Conservation (phyloP, 2,797 vertebrate species). For the Periophthalmus magnuspinnatus region DNA sequence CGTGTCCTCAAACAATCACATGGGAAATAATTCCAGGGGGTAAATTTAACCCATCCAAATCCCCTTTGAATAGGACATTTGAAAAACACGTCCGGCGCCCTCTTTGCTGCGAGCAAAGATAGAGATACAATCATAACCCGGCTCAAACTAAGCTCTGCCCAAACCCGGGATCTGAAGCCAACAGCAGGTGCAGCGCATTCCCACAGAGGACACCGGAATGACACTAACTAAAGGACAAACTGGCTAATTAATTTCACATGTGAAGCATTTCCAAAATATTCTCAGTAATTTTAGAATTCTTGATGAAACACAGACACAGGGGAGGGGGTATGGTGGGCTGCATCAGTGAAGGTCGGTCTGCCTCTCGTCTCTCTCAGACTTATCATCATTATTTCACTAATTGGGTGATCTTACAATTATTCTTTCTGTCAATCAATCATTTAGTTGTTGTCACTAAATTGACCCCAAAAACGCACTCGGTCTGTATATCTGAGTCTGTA, state of each 20-base stretch:
- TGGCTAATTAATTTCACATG: conserved; percentile 52
- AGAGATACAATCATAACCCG: background rate
- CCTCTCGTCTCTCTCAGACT: too few species aligned
- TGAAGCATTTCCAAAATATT: conserved; percentile 30
- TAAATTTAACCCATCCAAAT: conserved; percentile 5
- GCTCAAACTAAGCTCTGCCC: conserved; percentile 17
- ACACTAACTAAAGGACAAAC: conserved; percentile 45
- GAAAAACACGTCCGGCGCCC: background rate
- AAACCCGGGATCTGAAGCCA: conserved; percentile 36
- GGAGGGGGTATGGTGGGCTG: too few species aligned
- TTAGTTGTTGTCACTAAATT: too few species aligned
- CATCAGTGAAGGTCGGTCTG: too few species aligned
- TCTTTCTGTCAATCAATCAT: too few species aligned
- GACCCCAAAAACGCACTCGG: too few species aligned
- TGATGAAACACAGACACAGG: too few species aligned
- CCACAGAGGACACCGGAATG: conserved; percentile 54
- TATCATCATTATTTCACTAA: too few species aligned
- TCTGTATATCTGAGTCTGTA: too few species aligned
- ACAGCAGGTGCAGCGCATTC: conserved; percentile 56
- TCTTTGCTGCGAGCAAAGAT: conserved; percentile 16
- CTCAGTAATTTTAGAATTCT: too few species aligned
- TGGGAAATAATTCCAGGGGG: background rate
- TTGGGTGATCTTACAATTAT: too few species aligned
- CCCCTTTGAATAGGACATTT: background rate
- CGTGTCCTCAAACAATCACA: background rate